Evolutionary conservation across 2,797 vertebrate genomes (phyloP).

Genomic region (Acanthurus leucopareius): DNA sequence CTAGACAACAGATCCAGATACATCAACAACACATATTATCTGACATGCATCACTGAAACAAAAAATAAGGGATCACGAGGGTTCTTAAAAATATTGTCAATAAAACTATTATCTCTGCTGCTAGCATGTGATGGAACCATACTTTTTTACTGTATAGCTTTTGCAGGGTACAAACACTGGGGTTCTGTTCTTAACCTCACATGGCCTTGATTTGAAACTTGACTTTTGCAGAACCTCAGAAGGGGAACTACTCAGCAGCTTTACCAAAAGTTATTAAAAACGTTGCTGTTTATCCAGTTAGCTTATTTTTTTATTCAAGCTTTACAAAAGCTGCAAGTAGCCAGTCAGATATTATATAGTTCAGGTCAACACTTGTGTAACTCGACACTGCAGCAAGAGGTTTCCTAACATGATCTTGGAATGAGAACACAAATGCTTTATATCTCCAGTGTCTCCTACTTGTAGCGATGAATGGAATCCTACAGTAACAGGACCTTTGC

Average conservation of each 20-base stretch:
- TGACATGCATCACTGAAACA: constrained; percentile 22
- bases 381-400: constrained; percentile 30
- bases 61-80: constrained; percentile 17
- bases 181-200: constrained; percentile 3
- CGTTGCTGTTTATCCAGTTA: not conserved
- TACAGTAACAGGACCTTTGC: constrained; percentile 54
- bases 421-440: constrained; percentile 47
- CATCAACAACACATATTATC: constrained; percentile 36
- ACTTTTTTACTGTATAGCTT: not conserved
- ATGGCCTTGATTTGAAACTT: constrained; percentile 4
- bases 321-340: not conserved
- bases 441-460: constrained; percentile 27
- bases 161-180: not conserved
- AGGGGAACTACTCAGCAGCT: not conserved
- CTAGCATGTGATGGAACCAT: not conserved
- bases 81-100: not conserved
- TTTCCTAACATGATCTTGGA: constrained; percentile 42
- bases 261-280: not conserved
- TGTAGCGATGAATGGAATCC: constrained; percentile 25
- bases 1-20: constrained; percentile 45
- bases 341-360: constrained; percentile 16
- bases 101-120: not conserved
- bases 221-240: not conserved
- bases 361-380: constrained; percentile 38
- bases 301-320: constrained; percentile 17